phyloP scores from a whole-genome alignment of 2,797 vertebrate species.

The Protonibea diacanthus region DNA sequence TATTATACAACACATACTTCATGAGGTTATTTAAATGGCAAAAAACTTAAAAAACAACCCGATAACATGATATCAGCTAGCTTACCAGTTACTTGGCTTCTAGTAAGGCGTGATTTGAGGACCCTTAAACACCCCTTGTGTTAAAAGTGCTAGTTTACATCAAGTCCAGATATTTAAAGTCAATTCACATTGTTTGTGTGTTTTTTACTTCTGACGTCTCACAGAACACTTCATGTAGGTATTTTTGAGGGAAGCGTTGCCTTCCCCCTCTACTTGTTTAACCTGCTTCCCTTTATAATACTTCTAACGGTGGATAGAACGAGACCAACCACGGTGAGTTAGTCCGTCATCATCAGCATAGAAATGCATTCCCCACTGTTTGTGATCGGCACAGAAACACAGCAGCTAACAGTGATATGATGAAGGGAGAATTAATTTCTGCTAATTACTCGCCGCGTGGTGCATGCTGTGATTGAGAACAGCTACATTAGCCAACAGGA shows the following conservation, averaged over 20 bases:
- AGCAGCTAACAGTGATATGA: conserved; percentile 29
- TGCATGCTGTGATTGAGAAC: conserved; percentile 68
- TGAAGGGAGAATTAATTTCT: conserved; percentile 50
- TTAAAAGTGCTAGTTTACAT: background rate
- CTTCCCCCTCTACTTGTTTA: background rate
- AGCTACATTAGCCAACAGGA: conserved; percentile 57
- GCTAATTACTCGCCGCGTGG: conserved; percentile 63
- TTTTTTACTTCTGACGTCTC: no score
- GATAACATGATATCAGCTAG: background rate
- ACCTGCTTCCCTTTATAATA: conserved; percentile 2
- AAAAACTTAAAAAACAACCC: background rate
- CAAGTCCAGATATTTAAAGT: background rate
- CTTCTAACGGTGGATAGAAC: conserved; percentile 12
- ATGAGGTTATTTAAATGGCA: background rate
- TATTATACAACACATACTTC: background rate
- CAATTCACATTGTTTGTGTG: background rate
- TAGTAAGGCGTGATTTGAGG: background rate
- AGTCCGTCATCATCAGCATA: conserved; percentile 60
- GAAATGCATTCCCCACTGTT: conserved; percentile 54
- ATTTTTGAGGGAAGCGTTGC: background rate
- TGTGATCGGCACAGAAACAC: conserved; percentile 49
- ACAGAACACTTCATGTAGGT: no score
- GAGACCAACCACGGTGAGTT: background rate
- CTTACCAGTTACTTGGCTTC: background rate
- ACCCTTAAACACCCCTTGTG: background rate